These are phyloP conservation scores for Ceriagrion tenellum DNA, from an alignment of 2,888 invertebrate genomes.

Conservation along the genomic window DNA sequence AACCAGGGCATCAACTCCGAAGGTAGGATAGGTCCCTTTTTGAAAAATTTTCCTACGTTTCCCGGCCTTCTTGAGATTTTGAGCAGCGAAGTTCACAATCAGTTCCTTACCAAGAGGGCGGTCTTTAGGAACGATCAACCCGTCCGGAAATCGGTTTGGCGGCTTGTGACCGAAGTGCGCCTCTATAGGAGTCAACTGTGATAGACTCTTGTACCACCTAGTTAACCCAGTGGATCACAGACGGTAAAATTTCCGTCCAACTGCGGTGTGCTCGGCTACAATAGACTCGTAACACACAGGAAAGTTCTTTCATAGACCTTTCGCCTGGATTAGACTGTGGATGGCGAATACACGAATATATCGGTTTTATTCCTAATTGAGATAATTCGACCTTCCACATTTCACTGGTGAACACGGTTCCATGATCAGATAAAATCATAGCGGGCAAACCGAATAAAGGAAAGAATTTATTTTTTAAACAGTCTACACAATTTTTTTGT, in stretches of 20 bases:
- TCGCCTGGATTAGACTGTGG: not conserved
- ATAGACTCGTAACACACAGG: not conserved
- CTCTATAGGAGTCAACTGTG: not conserved
- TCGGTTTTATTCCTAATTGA: not conserved
- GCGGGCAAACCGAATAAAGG: not conserved
- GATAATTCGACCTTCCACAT: not conserved
- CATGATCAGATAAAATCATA: not conserved
- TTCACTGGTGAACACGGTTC: not conserved
- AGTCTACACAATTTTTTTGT: too few species aligned
- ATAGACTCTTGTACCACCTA: not conserved
- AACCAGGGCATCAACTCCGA: not conserved
- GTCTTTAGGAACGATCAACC: not conserved
- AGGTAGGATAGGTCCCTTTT: not conserved
- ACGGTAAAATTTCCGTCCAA: not conserved
- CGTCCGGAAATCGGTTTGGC: too few species aligned
- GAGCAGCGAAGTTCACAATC: not conserved
- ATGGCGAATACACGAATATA: conserved; percentile 13
- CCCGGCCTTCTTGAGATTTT: too few species aligned
- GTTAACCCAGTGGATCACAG: not conserved
- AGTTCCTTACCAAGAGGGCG: too few species aligned
- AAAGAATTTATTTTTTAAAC: not conserved
- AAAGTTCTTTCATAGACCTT: not conserved
- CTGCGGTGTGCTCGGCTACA: not conserved
- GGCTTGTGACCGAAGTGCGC: not conserved
- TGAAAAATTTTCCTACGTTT: not conserved